phyloP scores from a whole-genome alignment of 2,888 invertebrate species.

The Falcaria lacertinaria region DNA sequence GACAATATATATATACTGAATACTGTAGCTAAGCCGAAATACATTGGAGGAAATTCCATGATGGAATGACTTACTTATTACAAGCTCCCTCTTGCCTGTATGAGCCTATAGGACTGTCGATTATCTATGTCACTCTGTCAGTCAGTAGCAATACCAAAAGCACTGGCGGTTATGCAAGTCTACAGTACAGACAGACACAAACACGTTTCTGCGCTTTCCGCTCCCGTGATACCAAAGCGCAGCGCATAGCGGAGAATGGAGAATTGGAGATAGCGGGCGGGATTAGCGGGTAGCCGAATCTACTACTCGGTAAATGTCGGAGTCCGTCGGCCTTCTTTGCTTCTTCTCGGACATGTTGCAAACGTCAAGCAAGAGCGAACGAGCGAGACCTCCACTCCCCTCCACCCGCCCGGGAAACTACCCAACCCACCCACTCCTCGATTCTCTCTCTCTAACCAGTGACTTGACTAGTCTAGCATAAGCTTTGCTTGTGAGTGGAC shows the following conservation, averaged over 20 bases:
- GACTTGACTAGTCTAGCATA: slow-evolving; percentile 68
- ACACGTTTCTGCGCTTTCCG: slow-evolving; percentile 21
- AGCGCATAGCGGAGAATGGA: slow-evolving; percentile 27
- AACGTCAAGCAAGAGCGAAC: slow-evolving; percentile 39
- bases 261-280: slow-evolving; percentile 60
- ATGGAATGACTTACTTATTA: too few relatives aligned
- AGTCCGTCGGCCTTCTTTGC: slow-evolving; percentile 50
- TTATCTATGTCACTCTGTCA: too few relatives aligned
- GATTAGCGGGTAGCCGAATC: slow-evolving; percentile 54
- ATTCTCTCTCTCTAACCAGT: too few relatives aligned
- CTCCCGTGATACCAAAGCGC: slow-evolving; percentile 22
- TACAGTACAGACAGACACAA: slow-evolving; percentile 13
- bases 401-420: slow-evolving; percentile 48
- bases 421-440: slow-evolving; percentile 31
- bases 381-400: slow-evolving; percentile 43
- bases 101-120: too few relatives aligned
- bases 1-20: too few relatives aligned
- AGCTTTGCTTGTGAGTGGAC: slow-evolving; percentile 36
- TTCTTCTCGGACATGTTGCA: slow-evolving; percentile 52
- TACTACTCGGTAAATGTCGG: slow-evolving; percentile 48
- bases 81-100: too few relatives aligned
- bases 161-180: neutral
- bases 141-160: neutral
- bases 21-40: too few relatives aligned
- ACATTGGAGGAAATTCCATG: too few relatives aligned